A percentile compares a stretch with the other conserved stretches of the same genome.
Conservation (phyloP, 2,113 vertebrate genomes). For the Ictalurus furcatus region DNA sequence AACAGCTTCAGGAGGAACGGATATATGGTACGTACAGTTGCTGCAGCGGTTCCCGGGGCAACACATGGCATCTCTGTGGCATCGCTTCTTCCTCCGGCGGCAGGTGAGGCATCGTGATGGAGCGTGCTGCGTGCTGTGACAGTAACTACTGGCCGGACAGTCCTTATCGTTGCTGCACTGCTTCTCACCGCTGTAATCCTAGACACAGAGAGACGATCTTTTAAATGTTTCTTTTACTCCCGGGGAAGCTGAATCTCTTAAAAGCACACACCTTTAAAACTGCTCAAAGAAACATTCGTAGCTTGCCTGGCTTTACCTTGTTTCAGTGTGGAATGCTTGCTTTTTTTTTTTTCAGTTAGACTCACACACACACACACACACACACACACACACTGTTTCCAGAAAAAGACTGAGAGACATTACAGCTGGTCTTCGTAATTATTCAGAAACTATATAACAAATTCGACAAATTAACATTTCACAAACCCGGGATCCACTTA, state of each 20-base stretch:
- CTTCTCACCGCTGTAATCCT: conserved; percentile 72
- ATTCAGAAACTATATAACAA: background rate
- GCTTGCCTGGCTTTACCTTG: background rate
- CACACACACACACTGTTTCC: background rate
- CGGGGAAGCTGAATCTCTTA: background rate
- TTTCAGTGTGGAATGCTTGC: background rate
- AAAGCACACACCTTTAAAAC: background rate
- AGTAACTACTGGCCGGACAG: conserved; percentile 88
- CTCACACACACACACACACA: conserved; percentile 19
- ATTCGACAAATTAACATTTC: conserved; percentile 16
- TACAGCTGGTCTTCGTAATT: background rate
- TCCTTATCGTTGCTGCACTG: conserved; percentile 93
- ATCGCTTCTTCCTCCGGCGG: conserved; percentile 90
- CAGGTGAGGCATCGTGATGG: conserved; percentile 85
- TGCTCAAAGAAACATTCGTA: background rate
- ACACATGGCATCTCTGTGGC: conserved; percentile 93
- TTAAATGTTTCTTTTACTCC: background rate
- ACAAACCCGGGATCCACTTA: background rate
- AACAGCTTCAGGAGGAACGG: background rate
- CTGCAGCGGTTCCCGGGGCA: conserved; percentile 93
- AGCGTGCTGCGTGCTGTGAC: conserved; percentile 89
- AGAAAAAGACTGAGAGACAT: background rate
- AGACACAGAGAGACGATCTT: background rate
- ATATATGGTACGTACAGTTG: conserved; percentile 76
- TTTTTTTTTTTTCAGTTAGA: conserved; percentile 10